Base-by-base conservation (phyloP, 2,888 invertebrate genomes). In the Heliconius cydno region DNA sequence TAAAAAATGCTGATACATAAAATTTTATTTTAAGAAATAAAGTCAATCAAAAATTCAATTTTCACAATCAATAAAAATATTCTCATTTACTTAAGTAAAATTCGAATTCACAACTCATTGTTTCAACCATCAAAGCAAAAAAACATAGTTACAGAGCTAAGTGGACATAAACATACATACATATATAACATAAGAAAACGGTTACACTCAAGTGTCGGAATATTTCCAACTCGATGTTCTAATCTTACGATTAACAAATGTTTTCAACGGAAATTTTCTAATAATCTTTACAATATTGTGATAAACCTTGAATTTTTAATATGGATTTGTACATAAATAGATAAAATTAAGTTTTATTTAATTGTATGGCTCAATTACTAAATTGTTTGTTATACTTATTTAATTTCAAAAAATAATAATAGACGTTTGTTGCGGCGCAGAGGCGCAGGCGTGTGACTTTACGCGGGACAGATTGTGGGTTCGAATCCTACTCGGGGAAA, bases 211-310 rank as follows among this genome's bases (percentile, higher is more conserved):
- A 79, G 80, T 80, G 70, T 77, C 22, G 80, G 80, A 80, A 80
- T 77, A 19, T 80, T 77, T 30, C 80, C 77, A 73, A 80, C 80
- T 80, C 73, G 52, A 74, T 19, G 65, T 77, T 30, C 60, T 70
- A 80, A 80, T 80, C 80, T 68, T 15, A 60, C 77, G 80, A 80
- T 80, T 72, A 79, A 80, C 67, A 77, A 77, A 77, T 77, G 46
- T 63, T 78, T 77, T 68, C 60, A 78, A 78, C 74, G 78, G 78
- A 78, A 78, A 74, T 68, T 78, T 78, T 74, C 57, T 13, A 68
- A 68, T 78, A 78, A 68, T 65, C 63, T 41, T 10, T n/a, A 57
- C 13, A 60, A 73, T 73, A 30, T 52, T 30, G 19, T 57, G 22
- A 72, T 72, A 72, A 70, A 13, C 68, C 68, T 41, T 70, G 41